Evolutionary conservation across 2,888 invertebrate species (phyloP).

Genomic region (Chouioia cunea): DNA sequence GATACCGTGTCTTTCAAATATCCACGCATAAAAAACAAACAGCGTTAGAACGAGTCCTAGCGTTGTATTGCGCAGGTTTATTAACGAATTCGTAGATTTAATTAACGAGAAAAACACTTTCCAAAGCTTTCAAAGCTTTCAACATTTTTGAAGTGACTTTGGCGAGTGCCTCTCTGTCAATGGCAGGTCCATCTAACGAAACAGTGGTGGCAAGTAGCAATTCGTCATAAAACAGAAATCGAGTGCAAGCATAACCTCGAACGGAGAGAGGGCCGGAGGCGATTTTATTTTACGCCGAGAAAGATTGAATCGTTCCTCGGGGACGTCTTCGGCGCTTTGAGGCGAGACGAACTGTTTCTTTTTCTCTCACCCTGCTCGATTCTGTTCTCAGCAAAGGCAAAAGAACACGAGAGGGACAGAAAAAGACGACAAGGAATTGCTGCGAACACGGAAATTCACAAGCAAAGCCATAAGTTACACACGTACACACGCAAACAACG

Average conservation of each 20-base stretch:
- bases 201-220: conserved; percentile 41
- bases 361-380: not conserved
- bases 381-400: not conserved
- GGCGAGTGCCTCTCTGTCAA: conserved; percentile 1
- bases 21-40: too few relatives aligned
- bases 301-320: conserved; percentile 51
- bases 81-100: too few relatives aligned
- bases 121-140: too few relatives aligned
- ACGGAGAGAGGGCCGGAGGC: conserved; percentile 27
- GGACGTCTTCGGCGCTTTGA: conserved; percentile 47
- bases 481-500: not conserved
- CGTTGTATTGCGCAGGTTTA: too few relatives aligned
- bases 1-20: too few relatives aligned
- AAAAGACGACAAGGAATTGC: conserved; percentile 1
- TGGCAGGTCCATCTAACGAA: conserved; percentile 42
- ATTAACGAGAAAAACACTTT: too few relatives aligned
- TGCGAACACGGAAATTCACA: conserved; percentile 1
- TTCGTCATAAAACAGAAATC: conserved; percentile 47
- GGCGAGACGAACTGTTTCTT: conserved; percentile 35
- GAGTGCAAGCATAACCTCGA: conserved; percentile 45
- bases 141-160: too few relatives aligned
- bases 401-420: not conserved
- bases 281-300: conserved; percentile 48
- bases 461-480: conserved; percentile 30
- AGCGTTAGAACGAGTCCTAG: too few relatives aligned